Conservation (phyloP, 2,888 invertebrate species). For the Patella ulyssiponensis region DNA sequence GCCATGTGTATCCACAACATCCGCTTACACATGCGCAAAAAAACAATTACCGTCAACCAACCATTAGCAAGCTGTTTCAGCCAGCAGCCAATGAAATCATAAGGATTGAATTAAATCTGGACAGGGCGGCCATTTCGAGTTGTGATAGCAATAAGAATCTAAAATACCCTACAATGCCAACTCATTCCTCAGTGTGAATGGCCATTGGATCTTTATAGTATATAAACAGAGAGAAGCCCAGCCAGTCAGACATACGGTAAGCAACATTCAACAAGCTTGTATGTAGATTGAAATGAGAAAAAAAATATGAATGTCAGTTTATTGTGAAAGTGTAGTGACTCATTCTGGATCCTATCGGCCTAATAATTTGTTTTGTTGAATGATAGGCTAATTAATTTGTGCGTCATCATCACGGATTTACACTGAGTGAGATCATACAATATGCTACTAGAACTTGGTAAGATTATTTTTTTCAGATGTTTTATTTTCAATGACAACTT, state of each 20-base stretch:
- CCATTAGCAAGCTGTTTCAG: neutral
- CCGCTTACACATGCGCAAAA: neutral
- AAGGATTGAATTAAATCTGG: neutral
- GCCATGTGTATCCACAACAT: conserved; percentile 9
- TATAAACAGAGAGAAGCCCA: conserved; percentile 1
- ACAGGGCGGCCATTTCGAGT: conserved; percentile 10
- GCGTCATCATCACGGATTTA: too few species aligned
- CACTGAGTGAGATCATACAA: too few species aligned
- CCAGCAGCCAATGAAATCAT: conserved; percentile 1
- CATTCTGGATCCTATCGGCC: too few species aligned
- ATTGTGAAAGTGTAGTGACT: too few species aligned
- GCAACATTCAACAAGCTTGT: neutral
- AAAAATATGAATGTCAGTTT: too few species aligned
- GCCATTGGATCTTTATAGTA: neutral
- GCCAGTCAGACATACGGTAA: conserved; percentile 1
- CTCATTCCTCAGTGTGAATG: neutral
- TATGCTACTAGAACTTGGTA: too few species aligned
- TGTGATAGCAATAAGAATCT: conserved; percentile 7
- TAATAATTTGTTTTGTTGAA: too few species aligned
- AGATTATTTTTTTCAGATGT: too few species aligned
- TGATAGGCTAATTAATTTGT: too few species aligned
- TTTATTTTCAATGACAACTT: too few species aligned
- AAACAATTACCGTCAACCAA: neutral
- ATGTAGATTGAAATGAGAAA: neutral
- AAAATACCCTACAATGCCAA: neutral